Percentiles rank a stretch among this genome's conserved stretches.
These are phyloP conservation scores for Drosophila yooni DNA, from an alignment of 2,888 invertebrate genomes.

Conservation along the genomic window DNA sequence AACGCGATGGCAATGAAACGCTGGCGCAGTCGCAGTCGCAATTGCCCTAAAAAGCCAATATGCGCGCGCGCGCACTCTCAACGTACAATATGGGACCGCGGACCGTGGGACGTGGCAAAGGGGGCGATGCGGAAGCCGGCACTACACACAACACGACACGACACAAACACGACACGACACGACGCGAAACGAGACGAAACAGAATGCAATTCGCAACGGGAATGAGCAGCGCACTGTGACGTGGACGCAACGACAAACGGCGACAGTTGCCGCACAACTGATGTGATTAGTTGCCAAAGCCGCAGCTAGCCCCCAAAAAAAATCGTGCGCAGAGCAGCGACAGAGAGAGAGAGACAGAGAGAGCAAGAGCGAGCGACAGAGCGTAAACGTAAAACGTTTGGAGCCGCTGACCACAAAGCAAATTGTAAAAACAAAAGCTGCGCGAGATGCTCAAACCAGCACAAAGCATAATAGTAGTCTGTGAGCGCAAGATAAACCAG, in stretches of 20 bases:
- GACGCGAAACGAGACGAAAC: slow-evolving; percentile 15
- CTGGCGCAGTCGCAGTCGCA: slow-evolving; percentile 45
- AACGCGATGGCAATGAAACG: slow-evolving; percentile 40
- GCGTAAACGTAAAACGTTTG: slow-evolving; percentile 29
- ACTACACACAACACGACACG: slow-evolving; percentile 22
- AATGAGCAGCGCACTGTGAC: slow-evolving; percentile 37
- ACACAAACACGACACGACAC: slow-evolving; percentile 16
- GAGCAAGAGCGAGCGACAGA: slow-evolving; percentile 11
- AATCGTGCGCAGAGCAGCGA: slow-evolving; percentile 11
- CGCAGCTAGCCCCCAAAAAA: slow-evolving; percentile 25
- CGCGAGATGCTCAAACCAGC: slow-evolving; percentile 42
- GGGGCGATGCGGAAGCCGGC: slow-evolving; percentile 6
- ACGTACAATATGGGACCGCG: slow-evolving; percentile 11
- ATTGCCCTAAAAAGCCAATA: slow-evolving; percentile 47
- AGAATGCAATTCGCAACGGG: slow-evolving; percentile 18
- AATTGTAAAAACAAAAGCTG: slow-evolving; percentile 47
- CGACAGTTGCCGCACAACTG: slow-evolving; percentile 76
- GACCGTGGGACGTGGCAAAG: slow-evolving; percentile 4
- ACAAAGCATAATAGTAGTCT: neutral
- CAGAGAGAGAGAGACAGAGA: slow-evolving; percentile 8
- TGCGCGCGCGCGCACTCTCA: slow-evolving; percentile 45
- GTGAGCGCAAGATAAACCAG: neutral
- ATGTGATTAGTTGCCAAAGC: slow-evolving; percentile 49
- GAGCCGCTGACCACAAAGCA: slow-evolving; percentile 52
- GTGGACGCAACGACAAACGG: slow-evolving; percentile 56